Evolutionary conservation across 1,140 invertebrate genomes (phyloP).

Genomic region (Hyles vespertilio): DNA sequence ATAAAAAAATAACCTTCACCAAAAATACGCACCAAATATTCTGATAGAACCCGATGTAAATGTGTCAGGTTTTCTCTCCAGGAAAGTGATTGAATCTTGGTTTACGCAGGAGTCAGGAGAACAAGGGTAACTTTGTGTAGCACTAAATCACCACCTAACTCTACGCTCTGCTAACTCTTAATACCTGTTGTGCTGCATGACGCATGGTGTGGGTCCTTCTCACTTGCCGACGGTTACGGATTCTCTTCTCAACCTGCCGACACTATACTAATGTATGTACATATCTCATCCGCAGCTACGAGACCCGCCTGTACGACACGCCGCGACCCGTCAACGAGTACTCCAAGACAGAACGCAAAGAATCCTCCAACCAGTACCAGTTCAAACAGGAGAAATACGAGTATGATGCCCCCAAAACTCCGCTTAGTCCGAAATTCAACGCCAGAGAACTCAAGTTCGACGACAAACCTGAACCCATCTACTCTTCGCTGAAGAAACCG

Average conservation of each 20-base stretch:
- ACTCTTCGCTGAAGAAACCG: constrained; percentile 55
- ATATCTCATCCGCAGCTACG: constrained; percentile 50
- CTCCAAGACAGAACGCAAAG: constrained; percentile 43
- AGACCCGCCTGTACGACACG: constrained; percentile 71
- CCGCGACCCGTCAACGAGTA: constrained; percentile 57
- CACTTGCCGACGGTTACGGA: too few relatives aligned
- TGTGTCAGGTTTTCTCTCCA: too few relatives aligned
- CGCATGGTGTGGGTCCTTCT: too few relatives aligned
- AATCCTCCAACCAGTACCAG: constrained; percentile 31
- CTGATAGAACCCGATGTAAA: too few relatives aligned
- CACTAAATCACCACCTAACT: too few relatives aligned
- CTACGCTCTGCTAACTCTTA: too few relatives aligned
- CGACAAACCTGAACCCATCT: constrained; percentile 57
- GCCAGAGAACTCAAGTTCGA: constrained; percentile 71
- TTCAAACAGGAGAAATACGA: constrained; percentile 50
- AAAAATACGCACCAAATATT: too few relatives aligned
- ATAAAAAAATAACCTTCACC: too few relatives aligned
- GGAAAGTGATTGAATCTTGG: not conserved
- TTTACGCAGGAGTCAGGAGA: not conserved
- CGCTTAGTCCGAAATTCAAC: constrained; percentile 71
- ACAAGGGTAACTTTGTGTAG: too few relatives aligned
- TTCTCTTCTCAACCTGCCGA: too few relatives aligned
- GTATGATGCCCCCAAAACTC: constrained; percentile 58
- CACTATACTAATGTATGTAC: too few relatives aligned
- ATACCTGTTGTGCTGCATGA: too few relatives aligned